Evolutionary conservation across 2,113 vertebrate species (phyloP).

Genomic region (Pseudopipra pipra): DNA sequence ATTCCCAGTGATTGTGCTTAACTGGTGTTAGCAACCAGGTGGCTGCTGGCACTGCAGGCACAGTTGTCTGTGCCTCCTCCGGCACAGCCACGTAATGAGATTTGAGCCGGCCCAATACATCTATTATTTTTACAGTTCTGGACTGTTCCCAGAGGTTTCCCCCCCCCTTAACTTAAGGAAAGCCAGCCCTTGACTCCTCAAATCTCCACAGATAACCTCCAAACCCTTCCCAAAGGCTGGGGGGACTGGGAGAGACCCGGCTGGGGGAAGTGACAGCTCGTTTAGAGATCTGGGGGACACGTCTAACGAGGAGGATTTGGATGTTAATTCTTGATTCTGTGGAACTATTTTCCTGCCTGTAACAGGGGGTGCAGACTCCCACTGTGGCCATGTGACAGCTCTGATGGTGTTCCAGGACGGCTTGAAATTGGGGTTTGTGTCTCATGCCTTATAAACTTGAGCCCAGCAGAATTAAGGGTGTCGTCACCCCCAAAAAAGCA

Average conservation of each 20-base stretch:
- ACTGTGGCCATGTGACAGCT: background rate
- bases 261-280: background rate
- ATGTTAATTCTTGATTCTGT: background rate
- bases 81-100: background rate
- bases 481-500: background rate
- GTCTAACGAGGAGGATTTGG: background rate
- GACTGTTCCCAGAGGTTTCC: background rate
- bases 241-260: background rate
- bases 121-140: background rate
- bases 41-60: background rate
- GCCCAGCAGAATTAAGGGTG: background rate
- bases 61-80: background rate
- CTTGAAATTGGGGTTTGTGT: background rate
- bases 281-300: background rate
- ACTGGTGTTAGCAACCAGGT: background rate
- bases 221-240: background rate
- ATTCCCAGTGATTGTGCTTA: background rate
- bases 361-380: background rate
- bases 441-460: background rate
- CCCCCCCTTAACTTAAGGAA: accelerated
- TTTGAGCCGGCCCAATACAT: background rate
- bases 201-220: background rate
- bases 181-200: background rate
- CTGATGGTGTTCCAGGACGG: accelerated
- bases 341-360: background rate